Evolutionary conservation across 2,888 invertebrate species (phyloP), one percentile per base, ranked within the genome.

Genomic region (Drosophila yooni): DNA sequence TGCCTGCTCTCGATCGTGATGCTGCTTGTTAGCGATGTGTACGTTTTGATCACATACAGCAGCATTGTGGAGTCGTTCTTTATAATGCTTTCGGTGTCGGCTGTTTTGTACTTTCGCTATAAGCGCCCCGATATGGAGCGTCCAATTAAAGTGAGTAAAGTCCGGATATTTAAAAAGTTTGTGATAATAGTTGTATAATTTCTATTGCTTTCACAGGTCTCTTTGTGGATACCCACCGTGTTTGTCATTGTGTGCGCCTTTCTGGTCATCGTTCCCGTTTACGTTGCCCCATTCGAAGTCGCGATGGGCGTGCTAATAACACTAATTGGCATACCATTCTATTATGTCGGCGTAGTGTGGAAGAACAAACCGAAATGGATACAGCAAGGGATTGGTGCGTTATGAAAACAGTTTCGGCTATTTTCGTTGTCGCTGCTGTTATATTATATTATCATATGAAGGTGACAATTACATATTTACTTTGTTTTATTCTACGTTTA

Each of bases 11-110:
- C 98, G 0, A 94, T 98, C 70, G 92, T 97, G 62, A 98, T 98
- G 97, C 93, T 98, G 85, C 95, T 96, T 70, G 96, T 97, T 7
- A 96, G 96, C 91, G 96, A 98, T 93, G 95, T 98, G 60, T 96
- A 97, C 88, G 95, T 96, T 33, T 94, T 98, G 61, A 98, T 98
- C 86, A 98, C 98, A 3, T 98, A 98, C 92, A 96, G 97, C 89
- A 97, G 97, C 65, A 97, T 98, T 88, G 98, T 98, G 51, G 98
- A 98, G 93, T 97, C 98, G 31, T 96, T 97, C 92, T 98, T 98
- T 94, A 97, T 98, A 56, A 97, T 97, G 92, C 92, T 98, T 38
- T 97, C 98, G 46, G 97, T 98, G 53, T 95, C 96, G 72, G 98
- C 97, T 2, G 95, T 98, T 74, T 93, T 98, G 34, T 97, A 96